Percentiles rank a stretch among this genome's conserved stretches.
Evolutionary conservation across 92 coral and sea anemone species (phyloP).

Genomic region (Zoanthus sociatus): DNA sequence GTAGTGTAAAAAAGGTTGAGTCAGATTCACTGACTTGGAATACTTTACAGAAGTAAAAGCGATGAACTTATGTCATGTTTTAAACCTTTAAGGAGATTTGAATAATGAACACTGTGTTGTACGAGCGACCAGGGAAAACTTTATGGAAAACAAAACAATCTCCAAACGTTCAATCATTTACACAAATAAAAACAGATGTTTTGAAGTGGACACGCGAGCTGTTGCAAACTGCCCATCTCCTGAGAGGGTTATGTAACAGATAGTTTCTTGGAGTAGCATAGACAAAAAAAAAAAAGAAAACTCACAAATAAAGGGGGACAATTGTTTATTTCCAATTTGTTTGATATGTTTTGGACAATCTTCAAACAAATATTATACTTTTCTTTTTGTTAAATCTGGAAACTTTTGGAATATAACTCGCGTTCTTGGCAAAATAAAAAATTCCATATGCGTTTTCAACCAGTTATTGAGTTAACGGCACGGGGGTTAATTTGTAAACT

Average conservation of each 20-base stretch:
- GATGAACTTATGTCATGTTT: too few species aligned
- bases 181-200: constrained; percentile 49
- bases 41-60: too few species aligned
- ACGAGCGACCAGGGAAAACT: background rate
- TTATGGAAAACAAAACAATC: background rate
- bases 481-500: background rate
- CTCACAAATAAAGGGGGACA: background rate
- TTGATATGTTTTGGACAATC: background rate
- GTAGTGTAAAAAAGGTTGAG: too few species aligned
- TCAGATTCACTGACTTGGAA: too few species aligned
- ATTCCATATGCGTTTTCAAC: constrained; percentile 37
- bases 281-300: constrained; percentile 16
- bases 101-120: background rate
- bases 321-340: constrained; percentile 31
- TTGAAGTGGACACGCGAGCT: constrained; percentile 29
- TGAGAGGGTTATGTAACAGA: constrained; percentile 2
- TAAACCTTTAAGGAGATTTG: background rate
- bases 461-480: constrained; percentile 9
- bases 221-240: constrained; percentile 7
- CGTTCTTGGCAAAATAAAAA: constrained; percentile 20
- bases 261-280: constrained; percentile 13
- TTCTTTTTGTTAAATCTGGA: background rate
- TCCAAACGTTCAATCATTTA: constrained; percentile 16
- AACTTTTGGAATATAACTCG: background rate
- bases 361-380: background rate